Percentiles rank a stretch among this genome's conserved stretches.
Conservation (phyloP, 2,888 invertebrate genomes). For the Diaphora mendica region DNA sequence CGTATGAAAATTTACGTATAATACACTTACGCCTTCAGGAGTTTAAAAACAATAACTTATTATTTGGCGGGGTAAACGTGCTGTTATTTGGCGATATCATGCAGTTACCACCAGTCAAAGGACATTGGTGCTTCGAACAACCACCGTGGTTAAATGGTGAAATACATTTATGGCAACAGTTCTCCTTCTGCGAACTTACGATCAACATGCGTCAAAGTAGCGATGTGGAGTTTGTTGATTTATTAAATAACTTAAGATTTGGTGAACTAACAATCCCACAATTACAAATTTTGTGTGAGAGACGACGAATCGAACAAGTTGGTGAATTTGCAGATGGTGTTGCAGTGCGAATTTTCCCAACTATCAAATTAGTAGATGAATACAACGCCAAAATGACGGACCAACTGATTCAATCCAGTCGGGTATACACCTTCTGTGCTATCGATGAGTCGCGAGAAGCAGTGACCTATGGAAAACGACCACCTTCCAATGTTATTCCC, state of each 20-base stretch:
- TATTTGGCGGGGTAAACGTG: slow-evolving; percentile 17
- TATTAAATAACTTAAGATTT: slow-evolving; percentile 15
- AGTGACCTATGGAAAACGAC: not conserved
- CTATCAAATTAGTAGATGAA: slow-evolving; percentile 8
- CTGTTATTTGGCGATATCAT: not conserved
- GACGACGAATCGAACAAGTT: slow-evolving; percentile 11
- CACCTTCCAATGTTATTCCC: no score
- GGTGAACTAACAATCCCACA: slow-evolving; percentile 40
- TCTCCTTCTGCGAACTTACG: slow-evolving; percentile 46
- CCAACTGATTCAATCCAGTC: rapidly evolving
- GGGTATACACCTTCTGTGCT: not conserved
- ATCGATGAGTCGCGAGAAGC: not conserved
- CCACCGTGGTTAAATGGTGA: slow-evolving; percentile 18
- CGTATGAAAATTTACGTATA: slow-evolving; percentile 15
- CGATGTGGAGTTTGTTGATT: not conserved
- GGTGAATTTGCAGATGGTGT: not conserved
- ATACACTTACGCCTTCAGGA: slow-evolving; percentile 21
- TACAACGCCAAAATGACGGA: not conserved
- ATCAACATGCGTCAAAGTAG: not conserved
- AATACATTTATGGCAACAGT: slow-evolving; percentile 44
- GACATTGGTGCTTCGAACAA: slow-evolving; percentile 20
- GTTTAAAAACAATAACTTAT: slow-evolving; percentile 15
- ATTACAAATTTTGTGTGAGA: slow-evolving; percentile 39
- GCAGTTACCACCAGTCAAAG: slow-evolving; percentile 18
- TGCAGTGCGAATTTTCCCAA: slow-evolving; percentile 12